A percentile compares a stretch with the other conserved stretches of the same genome.
phyloP scores from a whole-genome alignment of 2,797 vertebrate species.

The Gallirallus australis region DNA sequence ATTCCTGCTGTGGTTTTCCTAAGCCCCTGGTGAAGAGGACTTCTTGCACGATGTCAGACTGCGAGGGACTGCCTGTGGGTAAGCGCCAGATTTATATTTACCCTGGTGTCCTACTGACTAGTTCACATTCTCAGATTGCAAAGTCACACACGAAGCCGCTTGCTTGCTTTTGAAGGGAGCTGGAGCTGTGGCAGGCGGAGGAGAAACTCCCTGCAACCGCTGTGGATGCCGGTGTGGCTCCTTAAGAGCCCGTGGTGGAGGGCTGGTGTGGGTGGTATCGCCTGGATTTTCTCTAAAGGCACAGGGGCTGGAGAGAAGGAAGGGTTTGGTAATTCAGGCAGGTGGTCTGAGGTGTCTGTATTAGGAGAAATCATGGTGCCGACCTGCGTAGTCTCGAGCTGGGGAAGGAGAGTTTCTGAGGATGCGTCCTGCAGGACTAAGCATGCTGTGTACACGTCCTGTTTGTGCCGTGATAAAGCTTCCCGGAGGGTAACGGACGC shows the following conservation, averaged over 20 bases:
- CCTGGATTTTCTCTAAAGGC: neutral
- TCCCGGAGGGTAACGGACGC: neutral
- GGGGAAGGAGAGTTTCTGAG: neutral
- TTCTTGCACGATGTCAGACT: conserved; percentile 90
- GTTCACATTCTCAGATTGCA: conserved; percentile 72
- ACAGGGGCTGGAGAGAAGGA: neutral
- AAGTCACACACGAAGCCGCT: conserved; percentile 8
- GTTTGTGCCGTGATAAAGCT: conserved; percentile 1
- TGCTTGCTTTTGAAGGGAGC: neutral
- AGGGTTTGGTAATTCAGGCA: neutral
- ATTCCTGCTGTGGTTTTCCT: conserved; percentile 43
- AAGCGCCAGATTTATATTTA: conserved; percentile 86
- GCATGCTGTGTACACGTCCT: fast-evolving
- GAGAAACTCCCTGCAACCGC: neutral
- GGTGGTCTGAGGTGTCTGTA: neutral
- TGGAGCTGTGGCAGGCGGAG: neutral
- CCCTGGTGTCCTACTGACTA: conserved; percentile 33
- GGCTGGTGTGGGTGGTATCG: neutral
- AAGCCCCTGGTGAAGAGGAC: conserved; percentile 60
- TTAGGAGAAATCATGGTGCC: neutral
- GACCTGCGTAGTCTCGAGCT: neutral
- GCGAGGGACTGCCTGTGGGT: conserved; percentile 92
- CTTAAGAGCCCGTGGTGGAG: fast-evolving
- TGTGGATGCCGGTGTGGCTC: neutral
- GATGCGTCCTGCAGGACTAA: neutral